A percentile compares a stretch with the other conserved stretches of the same genome.
These are phyloP conservation scores for Liolophura sinensis DNA, from an alignment of 1,140 invertebrate species.

Conservation along the genomic window DNA sequence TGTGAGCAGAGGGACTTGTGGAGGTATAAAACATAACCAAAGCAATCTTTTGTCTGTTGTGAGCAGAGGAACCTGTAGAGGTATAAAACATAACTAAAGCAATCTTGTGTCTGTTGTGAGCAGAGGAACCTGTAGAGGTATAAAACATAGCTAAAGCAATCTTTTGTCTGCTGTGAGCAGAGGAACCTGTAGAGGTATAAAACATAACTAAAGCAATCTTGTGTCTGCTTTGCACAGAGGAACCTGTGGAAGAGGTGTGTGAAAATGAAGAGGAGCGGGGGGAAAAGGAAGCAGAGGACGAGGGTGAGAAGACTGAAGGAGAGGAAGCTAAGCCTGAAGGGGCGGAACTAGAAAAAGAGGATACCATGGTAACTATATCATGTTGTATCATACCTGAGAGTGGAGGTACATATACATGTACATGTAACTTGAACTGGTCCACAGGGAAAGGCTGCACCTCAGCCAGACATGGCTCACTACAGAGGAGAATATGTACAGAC, in stretches of 20 bases:
- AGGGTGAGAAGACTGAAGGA: background rate
- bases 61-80: constrained; percentile 4
- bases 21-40: no score
- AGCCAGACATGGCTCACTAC: no score
- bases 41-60: no score
- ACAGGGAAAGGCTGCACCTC: no score
- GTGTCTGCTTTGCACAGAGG: background rate
- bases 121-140: constrained; percentile 8
- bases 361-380: constrained; percentile 5
- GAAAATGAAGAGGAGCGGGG: background rate
- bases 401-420: no score
- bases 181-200: constrained; percentile 8
- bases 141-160: no score
- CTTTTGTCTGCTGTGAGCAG: background rate
- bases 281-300: background rate
- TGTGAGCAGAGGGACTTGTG: background rate
- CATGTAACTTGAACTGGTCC: no score
- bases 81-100: no score
- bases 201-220: no score
- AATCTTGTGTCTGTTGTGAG: no score
- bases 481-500: no score
- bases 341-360: constrained; percentile 18
- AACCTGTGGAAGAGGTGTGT: constrained; percentile 3
- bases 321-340: constrained; percentile 18
- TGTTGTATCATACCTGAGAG: background rate